Base-by-base conservation (phyloP, 2,113 vertebrate genomes). In the Osmerus eperlanus region DNA sequence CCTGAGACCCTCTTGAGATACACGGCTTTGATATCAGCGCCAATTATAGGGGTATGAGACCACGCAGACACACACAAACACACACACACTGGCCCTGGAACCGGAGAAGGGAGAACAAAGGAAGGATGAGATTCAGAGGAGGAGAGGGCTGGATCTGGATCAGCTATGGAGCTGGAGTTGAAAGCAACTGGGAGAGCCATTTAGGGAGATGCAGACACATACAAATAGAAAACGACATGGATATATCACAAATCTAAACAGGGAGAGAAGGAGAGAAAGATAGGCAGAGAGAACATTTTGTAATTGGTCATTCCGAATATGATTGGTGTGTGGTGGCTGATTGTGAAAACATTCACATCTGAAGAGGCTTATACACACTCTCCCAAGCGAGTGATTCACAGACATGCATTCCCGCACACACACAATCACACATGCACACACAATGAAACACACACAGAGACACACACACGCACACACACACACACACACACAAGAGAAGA, bases 21-120 rank as follows among this genome's bases (percentile, higher is more conserved):
- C 88, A 85, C 84, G 81, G 81, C 89, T 91, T 89, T 91, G 89
- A 91, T 91, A 90, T 85, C 86, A 87, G 85, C 82, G 88, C 87
- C 86, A 89, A 91, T 91, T 89, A 89, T 84, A 84, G 81, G 84
- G 36, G 77, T 82, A 80, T 75, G 74, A 76, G 79, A 53, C 23
- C 76, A 69, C 75, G 65, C 63, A n/a, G 74, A 62, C 68, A 67
- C 75, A 73, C 19, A 58, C n/a, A 70, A 71, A 71, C 19, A 60
- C 25, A 25, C 63, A 69, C 14, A 23, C 65, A 56, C 52, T 53
- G 72, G 18, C 65, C n/a, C 41, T 12, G 21, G 19, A 71, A 9
- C 29, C 68, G 36, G 73, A 58, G 81, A 69, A 76, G 74, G 61
- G 77, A 82, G 86, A 87, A 86, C 85, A 90, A 87, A 86, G 79